A percentile compares a stretch with the other conserved stretches of the same genome.
Evolutionary conservation across 2,797 vertebrate genomes (phyloP).

Genomic region (Pteropus rufus): DNA sequence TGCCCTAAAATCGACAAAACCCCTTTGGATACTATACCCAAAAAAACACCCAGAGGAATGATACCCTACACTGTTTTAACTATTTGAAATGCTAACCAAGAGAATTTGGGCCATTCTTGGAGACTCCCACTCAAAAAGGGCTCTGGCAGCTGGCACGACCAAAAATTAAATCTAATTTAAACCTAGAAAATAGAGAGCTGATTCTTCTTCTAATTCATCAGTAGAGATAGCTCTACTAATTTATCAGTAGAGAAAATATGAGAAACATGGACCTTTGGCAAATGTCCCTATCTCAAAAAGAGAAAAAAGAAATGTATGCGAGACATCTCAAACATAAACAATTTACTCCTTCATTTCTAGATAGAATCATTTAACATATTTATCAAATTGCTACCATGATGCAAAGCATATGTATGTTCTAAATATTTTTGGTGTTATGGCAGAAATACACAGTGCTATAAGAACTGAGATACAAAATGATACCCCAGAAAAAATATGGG

Average conservation of each 20-base stretch:
- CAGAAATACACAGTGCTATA: neutral
- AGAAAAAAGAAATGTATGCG: neutral
- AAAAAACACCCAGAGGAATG: neutral
- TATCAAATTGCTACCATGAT: neutral
- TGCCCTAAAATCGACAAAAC: neutral
- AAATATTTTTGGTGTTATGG: neutral
- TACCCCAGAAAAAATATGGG: neutral
- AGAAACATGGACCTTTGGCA: neutral
- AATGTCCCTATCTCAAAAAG: neutral
- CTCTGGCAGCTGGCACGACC: neutral
- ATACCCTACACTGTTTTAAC: neutral
- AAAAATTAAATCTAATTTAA: constrained; percentile 53
- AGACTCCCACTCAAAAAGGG: neutral
- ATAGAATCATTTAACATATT: neutral
- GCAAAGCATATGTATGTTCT: neutral
- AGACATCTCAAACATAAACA: neutral
- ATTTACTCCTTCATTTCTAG: neutral
- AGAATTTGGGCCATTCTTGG: neutral
- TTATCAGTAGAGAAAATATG: neutral
- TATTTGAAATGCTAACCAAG: constrained; percentile 18
- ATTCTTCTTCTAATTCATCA: constrained; percentile 34
- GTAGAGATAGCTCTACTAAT: neutral
- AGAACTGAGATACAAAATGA: neutral
- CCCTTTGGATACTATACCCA: neutral
- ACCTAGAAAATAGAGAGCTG: neutral